Percentiles rank a stretch among this genome's conserved stretches.
phyloP scores from a whole-genome alignment of 2,797 vertebrate genomes.

The Eulemur albifrons region DNA sequence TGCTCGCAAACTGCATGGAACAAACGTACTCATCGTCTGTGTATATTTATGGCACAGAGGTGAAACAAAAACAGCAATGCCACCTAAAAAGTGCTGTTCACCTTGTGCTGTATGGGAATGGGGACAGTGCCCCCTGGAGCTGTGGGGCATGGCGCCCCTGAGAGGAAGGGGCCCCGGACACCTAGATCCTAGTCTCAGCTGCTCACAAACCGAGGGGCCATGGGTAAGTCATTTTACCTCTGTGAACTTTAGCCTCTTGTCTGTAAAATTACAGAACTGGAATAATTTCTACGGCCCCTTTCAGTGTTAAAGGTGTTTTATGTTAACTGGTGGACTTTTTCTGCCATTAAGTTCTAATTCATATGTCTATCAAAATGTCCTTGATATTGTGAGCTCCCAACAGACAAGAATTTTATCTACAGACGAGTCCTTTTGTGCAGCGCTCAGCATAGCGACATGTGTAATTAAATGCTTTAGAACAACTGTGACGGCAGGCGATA shows the following conservation, averaged over 20 bases:
- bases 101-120: fast-evolving
- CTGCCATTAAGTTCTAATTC: conserved; percentile 30
- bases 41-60: neutral
- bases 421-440: neutral
- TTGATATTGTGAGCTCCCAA: conserved; percentile 21
- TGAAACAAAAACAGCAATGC: neutral
- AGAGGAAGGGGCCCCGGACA: fast-evolving
- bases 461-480: neutral
- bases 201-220: neutral
- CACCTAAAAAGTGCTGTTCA: fast-evolving
- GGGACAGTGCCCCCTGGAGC: neutral
- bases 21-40: neutral
- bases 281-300: neutral
- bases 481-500: neutral
- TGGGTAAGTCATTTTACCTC: neutral
- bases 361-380: conserved; percentile 31
- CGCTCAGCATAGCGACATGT: neutral
- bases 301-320: neutral
- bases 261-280: neutral
- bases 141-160: fast-evolving
- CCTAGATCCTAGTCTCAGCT: neutral
- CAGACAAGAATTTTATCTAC: conserved; percentile 1
- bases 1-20: neutral
- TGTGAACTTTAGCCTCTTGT: neutral
- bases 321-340: neutral